Percentiles rank a stretch among this genome's conserved stretches.
These are phyloP conservation scores for Brachyhypopomus occidentalis DNA, from an alignment of 2,113 vertebrate genomes.

Conservation along the genomic window DNA sequence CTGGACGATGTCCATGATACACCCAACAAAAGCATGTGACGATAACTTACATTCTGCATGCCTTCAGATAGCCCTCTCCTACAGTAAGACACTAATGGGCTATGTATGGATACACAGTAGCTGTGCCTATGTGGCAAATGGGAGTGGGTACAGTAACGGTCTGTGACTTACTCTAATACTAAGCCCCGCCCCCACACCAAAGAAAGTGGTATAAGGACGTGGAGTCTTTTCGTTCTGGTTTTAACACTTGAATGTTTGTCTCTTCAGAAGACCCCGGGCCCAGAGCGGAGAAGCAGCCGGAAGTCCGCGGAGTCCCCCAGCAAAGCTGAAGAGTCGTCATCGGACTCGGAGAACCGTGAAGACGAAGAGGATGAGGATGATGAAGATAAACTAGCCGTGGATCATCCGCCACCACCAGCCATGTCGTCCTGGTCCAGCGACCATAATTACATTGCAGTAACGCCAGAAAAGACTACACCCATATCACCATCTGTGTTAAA, in stretches of 20 bases:
- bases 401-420: constrained; percentile 76
- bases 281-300: constrained; percentile 71
- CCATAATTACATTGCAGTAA: constrained; percentile 99
- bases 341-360: constrained; percentile 49
- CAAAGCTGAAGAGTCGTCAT: constrained; percentile 63
- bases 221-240: neutral
- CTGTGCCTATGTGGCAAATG: too few species aligned
- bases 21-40: too few species aligned
- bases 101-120: too few species aligned
- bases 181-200: too few species aligned
- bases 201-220: neutral
- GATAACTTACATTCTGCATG: too few species aligned
- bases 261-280: constrained; percentile 69
- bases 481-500: constrained; percentile 92
- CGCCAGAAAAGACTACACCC: constrained; percentile 94
- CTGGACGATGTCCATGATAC: too few species aligned
- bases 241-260: constrained; percentile 13
- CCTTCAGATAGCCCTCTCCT: too few species aligned
- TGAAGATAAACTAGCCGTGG: constrained; percentile 73
- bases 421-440: constrained; percentile 97
- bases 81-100: too few species aligned
- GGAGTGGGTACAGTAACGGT: too few species aligned
- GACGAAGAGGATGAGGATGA: constrained; percentile 62
- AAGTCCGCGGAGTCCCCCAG: constrained; percentile 70
- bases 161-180: too few species aligned